Percentiles rank a stretch among this genome's conserved stretches.
Conservation (phyloP, 2,797 vertebrate genomes). For the Podarcis lilfordi region DNA sequence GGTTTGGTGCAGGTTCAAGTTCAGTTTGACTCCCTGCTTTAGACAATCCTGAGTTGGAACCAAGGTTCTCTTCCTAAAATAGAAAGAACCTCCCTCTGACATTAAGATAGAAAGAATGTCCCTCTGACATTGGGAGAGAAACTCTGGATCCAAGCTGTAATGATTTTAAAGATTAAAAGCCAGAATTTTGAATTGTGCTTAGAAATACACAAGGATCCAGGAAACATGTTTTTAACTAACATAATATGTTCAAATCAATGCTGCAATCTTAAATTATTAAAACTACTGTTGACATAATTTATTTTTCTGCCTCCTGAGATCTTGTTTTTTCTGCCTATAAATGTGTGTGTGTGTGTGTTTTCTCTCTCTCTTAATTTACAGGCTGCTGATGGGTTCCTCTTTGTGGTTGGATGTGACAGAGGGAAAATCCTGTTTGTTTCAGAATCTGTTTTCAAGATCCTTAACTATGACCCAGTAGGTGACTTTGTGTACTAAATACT, state of each 20-base stretch:
- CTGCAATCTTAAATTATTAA: neutral
- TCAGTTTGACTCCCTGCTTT: no score
- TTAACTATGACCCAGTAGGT: constrained; percentile 92
- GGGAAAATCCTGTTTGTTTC: constrained; percentile 96
- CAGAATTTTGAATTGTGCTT: neutral
- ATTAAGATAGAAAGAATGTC: neutral
- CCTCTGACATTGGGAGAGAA: neutral
- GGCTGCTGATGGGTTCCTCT: constrained; percentile 95
- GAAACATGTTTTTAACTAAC: neutral
- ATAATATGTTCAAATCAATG: neutral
- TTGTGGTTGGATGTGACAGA: constrained; percentile 95
- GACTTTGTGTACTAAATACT: neutral
- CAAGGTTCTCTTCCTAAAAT: no score
- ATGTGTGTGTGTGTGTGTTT: neutral
- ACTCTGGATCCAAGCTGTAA: neutral
- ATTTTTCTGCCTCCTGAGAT: neutral
- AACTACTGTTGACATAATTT: neutral
- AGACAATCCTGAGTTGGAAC: no score
- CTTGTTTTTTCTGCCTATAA: neutral
- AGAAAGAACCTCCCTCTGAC: no score
- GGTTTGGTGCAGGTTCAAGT: no score
- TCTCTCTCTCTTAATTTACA: constrained; percentile 72
- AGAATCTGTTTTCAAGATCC: constrained; percentile 91
- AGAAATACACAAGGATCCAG: neutral
- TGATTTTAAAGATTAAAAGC: neutral